Evolutionary conservation across 1,140 invertebrate genomes (phyloP).

Genomic region (Parasteatoda tepidariorum): DNA sequence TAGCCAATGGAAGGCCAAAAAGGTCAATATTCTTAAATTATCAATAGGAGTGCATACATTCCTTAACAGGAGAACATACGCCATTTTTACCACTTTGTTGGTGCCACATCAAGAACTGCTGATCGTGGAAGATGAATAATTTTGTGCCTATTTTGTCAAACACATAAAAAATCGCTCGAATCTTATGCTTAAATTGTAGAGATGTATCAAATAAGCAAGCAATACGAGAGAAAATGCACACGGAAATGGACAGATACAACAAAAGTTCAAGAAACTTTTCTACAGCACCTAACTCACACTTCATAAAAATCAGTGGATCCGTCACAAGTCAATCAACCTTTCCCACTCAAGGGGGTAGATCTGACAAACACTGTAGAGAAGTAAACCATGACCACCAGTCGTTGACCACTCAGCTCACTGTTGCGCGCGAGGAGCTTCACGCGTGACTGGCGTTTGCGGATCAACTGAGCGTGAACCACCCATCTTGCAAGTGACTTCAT

Average conservation of each 20-base stretch:
- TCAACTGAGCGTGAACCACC: constrained; percentile 44
- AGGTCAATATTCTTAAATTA: too few species aligned
- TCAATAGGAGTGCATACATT: too few species aligned
- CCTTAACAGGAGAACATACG: too few species aligned
- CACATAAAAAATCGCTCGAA: too few species aligned
- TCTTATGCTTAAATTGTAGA: neutral
- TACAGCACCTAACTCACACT: neutral
- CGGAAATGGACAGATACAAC: neutral
- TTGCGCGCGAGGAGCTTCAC: constrained; percentile 29
- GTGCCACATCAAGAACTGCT: too few species aligned
- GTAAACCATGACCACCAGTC: constrained; percentile 17
- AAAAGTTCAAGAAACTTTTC: neutral
- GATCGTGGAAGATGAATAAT: too few species aligned
- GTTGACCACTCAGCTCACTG: constrained; percentile 35
- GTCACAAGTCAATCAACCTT: constrained; percentile 44
- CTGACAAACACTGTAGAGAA: constrained; percentile 7
- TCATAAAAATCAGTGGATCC: too few species aligned
- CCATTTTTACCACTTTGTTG: too few species aligned
- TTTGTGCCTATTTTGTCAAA: too few species aligned
- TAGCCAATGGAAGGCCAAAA: too few species aligned
- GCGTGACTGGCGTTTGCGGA: constrained; percentile 37
- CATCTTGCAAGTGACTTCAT: neutral
- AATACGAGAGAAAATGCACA: neutral
- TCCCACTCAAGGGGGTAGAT: constrained; percentile 20
- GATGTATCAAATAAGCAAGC: too few species aligned